These are phyloP conservation scores for Sipha maydis DNA, from an alignment of 2,888 invertebrate species.

Conservation along the genomic window DNA sequence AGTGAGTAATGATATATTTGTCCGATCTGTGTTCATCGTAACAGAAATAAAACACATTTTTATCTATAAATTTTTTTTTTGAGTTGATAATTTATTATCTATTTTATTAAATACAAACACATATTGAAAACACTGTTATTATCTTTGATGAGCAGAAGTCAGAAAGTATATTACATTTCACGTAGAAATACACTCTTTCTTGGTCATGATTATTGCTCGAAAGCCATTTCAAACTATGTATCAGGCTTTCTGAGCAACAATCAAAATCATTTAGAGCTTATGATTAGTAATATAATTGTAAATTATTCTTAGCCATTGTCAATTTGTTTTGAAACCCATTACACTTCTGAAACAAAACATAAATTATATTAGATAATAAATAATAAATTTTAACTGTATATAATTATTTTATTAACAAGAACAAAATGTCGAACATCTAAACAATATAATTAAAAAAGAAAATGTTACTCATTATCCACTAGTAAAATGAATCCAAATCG, in stretches of 20 bases:
- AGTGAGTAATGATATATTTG: no score
- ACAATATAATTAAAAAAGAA: no score
- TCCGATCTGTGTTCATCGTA: no score
- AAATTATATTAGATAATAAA: background rate
- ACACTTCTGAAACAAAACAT: constrained; percentile 13
- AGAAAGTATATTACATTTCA: no score
- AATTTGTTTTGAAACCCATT: background rate
- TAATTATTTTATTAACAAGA: background rate
- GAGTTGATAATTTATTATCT: background rate
- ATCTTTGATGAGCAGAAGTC: background rate
- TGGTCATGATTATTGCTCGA: constrained; percentile 29
- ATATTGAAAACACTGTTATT: background rate
- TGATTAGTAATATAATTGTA: background rate
- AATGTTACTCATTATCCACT: no score
- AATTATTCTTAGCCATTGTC: background rate
- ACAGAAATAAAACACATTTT: no score
- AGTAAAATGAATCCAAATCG: no score
- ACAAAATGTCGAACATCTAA: no score
- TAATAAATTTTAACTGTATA: background rate
- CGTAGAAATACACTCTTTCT: background rate
- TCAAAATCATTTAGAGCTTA: constrained; percentile 7
- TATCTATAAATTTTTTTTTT: no score
- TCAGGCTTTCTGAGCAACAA: constrained; percentile 29
- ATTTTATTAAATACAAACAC: background rate
- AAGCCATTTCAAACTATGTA: background rate